Evolutionary conservation across 2,113 vertebrate species (phyloP).

Genomic region (Neogobius melanostomus): DNA sequence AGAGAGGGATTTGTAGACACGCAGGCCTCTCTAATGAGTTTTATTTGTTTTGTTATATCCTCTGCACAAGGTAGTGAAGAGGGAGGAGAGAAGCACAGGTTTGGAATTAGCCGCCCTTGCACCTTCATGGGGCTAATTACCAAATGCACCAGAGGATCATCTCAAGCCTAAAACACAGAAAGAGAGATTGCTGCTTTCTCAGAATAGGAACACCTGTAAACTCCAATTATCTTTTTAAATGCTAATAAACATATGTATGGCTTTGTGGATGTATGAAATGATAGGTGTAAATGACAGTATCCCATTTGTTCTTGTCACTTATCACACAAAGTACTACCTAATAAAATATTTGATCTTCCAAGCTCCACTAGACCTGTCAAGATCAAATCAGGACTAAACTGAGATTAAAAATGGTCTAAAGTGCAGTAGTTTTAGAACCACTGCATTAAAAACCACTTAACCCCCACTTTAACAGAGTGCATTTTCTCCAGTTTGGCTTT

Average conservation of each 20-base stretch:
- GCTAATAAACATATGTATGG: background rate
- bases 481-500: too few species aligned
- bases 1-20: conserved; percentile 44
- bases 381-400: too few species aligned
- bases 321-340: too few species aligned
- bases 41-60: conserved; percentile 69
- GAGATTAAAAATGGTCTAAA: too few species aligned
- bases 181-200: conserved; percentile 31
- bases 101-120: conserved; percentile 35
- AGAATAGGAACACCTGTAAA: conserved; percentile 28
- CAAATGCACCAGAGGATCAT: conserved; percentile 47
- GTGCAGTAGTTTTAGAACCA: too few species aligned
- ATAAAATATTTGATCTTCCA: too few species aligned
- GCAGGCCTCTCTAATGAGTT: conserved; percentile 61
- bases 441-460: too few species aligned
- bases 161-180: conserved; percentile 32
- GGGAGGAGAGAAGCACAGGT: conserved; percentile 25
- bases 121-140: conserved; percentile 66
- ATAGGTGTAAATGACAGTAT: too few species aligned
- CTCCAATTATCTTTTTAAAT: conserved; percentile 22
- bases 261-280: background rate
- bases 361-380: too few species aligned
- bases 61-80: conserved; percentile 46
- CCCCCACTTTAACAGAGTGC: too few species aligned
- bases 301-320: too few species aligned